Evolutionary conservation across 2,888 invertebrate species (phyloP).

Genomic region (Limenitis camilla): DNA sequence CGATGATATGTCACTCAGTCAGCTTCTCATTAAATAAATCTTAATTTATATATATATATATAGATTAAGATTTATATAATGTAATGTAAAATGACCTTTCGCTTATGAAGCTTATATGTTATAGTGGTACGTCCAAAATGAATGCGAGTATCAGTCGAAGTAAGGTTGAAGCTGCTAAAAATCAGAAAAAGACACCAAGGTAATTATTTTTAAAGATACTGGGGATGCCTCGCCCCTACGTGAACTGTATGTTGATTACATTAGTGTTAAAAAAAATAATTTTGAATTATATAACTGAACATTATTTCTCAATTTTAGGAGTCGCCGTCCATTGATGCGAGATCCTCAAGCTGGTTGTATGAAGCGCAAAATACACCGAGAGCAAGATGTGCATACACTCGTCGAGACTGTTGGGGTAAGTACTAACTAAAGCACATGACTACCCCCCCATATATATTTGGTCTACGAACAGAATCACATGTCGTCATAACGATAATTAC

Average conservation of each 20-base stretch:
- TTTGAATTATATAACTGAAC: background rate
- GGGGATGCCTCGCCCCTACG: too few species aligned
- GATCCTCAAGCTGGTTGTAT: constrained; percentile 14
- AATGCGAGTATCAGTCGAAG: constrained; percentile 12
- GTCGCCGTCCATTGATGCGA: constrained; percentile 49
- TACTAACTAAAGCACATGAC: background rate
- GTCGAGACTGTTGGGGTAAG: constrained; percentile 46
- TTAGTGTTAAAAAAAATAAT: background rate
- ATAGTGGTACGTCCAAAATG: constrained; percentile 33
- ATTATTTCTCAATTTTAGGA: constrained; percentile 23
- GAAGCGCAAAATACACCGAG: constrained; percentile 10
- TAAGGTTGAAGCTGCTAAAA: constrained; percentile 19
- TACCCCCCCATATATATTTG: too few species aligned
- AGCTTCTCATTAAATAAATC: too few species aligned
- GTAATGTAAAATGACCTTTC: too few species aligned
- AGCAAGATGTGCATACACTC: constrained; percentile 45
- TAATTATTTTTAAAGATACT: too few species aligned
- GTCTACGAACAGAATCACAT: too few species aligned
- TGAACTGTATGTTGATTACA: background rate
- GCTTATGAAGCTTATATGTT: too few species aligned
- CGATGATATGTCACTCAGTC: too few species aligned
- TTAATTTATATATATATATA: too few species aligned
- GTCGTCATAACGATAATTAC: too few species aligned
- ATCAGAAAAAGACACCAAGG: constrained; percentile 30
- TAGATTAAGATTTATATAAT: too few species aligned